Conservation (phyloP, 2,797 vertebrate species). For the Liparis tanakae region DNA sequence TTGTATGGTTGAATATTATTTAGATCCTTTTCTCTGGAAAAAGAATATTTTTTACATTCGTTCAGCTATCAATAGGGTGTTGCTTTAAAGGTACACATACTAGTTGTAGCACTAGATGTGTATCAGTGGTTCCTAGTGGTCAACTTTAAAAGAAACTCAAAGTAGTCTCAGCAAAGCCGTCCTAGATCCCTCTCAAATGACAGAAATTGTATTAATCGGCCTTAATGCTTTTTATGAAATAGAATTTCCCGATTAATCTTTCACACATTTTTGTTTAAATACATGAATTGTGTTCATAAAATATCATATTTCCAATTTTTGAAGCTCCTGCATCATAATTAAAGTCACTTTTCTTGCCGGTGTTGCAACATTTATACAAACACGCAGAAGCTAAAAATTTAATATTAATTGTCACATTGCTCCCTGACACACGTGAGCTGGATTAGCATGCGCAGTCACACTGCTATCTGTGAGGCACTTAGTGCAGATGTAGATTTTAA, state of each 20-base stretch:
- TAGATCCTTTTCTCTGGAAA: too few relatives aligned
- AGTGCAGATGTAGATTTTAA: not conserved
- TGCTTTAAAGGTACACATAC: not conserved
- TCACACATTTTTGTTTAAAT: too few relatives aligned
- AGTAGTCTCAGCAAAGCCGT: not conserved
- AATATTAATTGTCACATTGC: slow-evolving; percentile 16
- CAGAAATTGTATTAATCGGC: not conserved
- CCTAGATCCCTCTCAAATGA: not conserved
- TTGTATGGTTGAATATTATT: not conserved
- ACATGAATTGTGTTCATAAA: too few relatives aligned
- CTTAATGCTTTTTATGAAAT: too few relatives aligned
- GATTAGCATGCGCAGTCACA: slow-evolving; percentile 23
- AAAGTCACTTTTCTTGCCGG: too few relatives aligned
- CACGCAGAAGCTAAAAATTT: too few relatives aligned
- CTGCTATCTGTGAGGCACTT: not conserved
- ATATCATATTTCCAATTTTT: too few relatives aligned
- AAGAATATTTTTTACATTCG: too few relatives aligned
- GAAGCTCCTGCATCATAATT: too few relatives aligned
- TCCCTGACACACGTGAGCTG: not conserved
- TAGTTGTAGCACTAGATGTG: not conserved
- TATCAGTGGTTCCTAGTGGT: not conserved
- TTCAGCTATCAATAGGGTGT: not conserved
- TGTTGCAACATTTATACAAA: too few relatives aligned
- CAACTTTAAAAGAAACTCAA: not conserved
- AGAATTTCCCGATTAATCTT: too few relatives aligned